Base-by-base conservation (phyloP, 2,797 vertebrate species). In the Lacerta bilineata region DNA sequence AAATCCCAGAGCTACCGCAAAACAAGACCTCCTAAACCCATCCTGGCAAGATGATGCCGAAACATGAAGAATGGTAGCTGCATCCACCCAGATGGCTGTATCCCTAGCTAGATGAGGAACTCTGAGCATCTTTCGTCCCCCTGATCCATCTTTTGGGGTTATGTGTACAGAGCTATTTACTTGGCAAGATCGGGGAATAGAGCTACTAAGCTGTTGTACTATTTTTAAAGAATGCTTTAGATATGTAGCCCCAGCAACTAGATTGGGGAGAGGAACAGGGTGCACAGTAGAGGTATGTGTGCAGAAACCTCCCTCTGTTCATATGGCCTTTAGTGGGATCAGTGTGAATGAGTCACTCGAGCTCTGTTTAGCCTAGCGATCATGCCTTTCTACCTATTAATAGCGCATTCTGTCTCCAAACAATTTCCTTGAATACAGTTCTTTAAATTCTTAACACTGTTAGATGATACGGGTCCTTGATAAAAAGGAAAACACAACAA, bases 401-500 rank as follows among this genome's bases (percentile, higher is more conserved):
- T 5, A n/a, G 10, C 9, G 6, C 9, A 3, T n/a, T 1, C n/a
- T 86, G 1, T 55, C 50, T 55, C 50, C 81, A 20, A 83, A 55
- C 36, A 0, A 88, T 91, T 87, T 90, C 91, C 50, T 27, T 85
- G 77, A 18, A 91, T 87, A 76, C 86, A 59, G 25, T 86, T 91
- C 85, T 94, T 91, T 25, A 84, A 92, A 94, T 86, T 90, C 82
- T 83, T 91, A 91, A 64, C 61, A 59, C 77, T 50, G 83, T 83
- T 91, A 93, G 84, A 90, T 95, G 96, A 92, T 91, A 86, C 71
- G 91, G 89, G 87, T 95, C 91, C 94, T 96, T 94, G 77, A 94
- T 80, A 91, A 91, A 84, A 69, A 91, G 91, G 80, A 92, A 85
- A 55, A 91, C 50, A 15, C 3, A 83, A 55, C 90, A 89, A 85